Evolutionary conservation across 2,797 vertebrate genomes (phyloP), one percentile per base, ranked within the genome.

Genomic region (Poeciliopsis turneri): DNA sequence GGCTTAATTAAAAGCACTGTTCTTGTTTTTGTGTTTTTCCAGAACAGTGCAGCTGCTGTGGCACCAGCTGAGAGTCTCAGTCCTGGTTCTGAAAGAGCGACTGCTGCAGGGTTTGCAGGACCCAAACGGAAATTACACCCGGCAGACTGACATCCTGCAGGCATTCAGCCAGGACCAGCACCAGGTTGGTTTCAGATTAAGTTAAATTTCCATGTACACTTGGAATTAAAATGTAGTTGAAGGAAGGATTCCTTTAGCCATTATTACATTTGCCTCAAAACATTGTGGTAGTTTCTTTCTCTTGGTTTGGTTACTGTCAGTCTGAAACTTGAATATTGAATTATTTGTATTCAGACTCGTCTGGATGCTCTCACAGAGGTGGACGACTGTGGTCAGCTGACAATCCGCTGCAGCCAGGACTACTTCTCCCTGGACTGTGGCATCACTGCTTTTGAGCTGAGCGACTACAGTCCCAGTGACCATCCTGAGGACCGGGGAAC

Each of bases 371-470:
- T 99, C 91, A 99, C 98, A 0, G 98, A 99, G 91, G 96, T 97
- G 86, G 98, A 99, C 69, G 98, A 98, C 93, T 97, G 97, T 16
- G 98, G 98, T 80, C 97, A 98, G 92, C 90, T 99, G 93, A 99
- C 98, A n/a, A 99, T 99, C 85, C 97, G 98, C 94, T 99, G 98
- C 92, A 98, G 97, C 88, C 97, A 97, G 87, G 97, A 99, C 91
- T 99, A 99, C 90, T 97, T 99, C 90, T 99, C 98, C 18, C 84
- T 99, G 79, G 98, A 99, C 94, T 99, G 98, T 70, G 98, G 98
- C 8, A 99, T 99, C 93, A 99, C 98, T 20, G 98, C 98, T 64
- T 98, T 97, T 68, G 98, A 99, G 87, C 94, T 99, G 53, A 97
- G 97, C 10, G 98, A 98, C 94, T 99, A 98, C 83, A 99, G 98